phyloP scores from a whole-genome alignment of 2,113 vertebrate species.

The Oriolus oriolus region DNA sequence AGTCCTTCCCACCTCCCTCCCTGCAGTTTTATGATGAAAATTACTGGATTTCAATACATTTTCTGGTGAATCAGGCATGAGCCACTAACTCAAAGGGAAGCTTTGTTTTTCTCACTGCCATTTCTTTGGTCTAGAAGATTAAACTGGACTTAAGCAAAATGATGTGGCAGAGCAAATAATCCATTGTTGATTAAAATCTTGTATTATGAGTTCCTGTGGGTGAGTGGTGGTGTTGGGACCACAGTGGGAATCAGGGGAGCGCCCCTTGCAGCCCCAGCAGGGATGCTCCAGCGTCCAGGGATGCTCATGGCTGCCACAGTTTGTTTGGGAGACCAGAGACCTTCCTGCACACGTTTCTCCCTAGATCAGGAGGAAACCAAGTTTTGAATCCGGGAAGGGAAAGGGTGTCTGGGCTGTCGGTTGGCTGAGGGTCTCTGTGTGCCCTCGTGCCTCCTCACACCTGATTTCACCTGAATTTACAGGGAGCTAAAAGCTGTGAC shows the following conservation, averaged over 20 bases:
- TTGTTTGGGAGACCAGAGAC: background rate
- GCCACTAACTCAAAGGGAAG: background rate
- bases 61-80: background rate
- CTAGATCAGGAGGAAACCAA: background rate
- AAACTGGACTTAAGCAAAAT: background rate
- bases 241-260: background rate
- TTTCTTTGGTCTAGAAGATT: background rate
- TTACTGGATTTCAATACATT: background rate
- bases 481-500: background rate
- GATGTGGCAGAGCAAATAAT: background rate
- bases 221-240: background rate
- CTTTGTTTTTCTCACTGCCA: background rate
- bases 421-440: fast-evolving
- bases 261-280: background rate
- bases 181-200: background rate
- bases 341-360: background rate
- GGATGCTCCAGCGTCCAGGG: background rate
- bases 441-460: background rate
- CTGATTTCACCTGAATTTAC: background rate
- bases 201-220: background rate
- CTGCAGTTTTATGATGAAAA: background rate
- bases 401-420: background rate
- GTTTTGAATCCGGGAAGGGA: background rate
- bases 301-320: background rate
- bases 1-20: background rate